phyloP scores from a whole-genome alignment of 2,888 invertebrate genomes.

The Catocala fraxini region DNA sequence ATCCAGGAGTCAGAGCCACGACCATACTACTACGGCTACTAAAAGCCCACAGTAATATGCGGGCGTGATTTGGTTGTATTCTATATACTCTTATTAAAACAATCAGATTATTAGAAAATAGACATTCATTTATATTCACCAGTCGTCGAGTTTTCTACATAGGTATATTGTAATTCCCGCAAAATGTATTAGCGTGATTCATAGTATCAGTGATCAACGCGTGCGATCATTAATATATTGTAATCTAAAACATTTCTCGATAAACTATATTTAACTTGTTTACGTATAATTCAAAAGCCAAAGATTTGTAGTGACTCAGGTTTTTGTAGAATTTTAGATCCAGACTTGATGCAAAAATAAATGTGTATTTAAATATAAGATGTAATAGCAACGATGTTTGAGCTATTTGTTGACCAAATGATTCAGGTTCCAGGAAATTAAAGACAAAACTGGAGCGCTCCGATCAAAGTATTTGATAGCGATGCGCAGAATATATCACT shows the following conservation, averaged over 20 bases:
- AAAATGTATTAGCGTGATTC: conserved; percentile 6
- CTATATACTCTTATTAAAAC: too few species aligned
- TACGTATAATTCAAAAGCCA: conserved; percentile 25
- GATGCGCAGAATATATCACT: too few species aligned
- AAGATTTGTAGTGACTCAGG: conserved; percentile 30
- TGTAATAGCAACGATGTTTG: conserved; percentile 6
- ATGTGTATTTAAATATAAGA: conserved; percentile 17
- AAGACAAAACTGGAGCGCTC: not conserved
- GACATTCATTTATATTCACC: too few species aligned
- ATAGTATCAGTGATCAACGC: conserved; percentile 21
- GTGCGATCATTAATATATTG: conserved; percentile 28
- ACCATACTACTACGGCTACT: too few species aligned
- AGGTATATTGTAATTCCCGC: too few species aligned
- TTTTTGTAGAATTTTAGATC: conserved; percentile 29
- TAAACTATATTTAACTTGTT: conserved; percentile 35
- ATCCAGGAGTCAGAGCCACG: too few species aligned
- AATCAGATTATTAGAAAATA: too few species aligned
- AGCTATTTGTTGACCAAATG: conserved; percentile 13
- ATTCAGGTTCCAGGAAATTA: conserved; percentile 8
- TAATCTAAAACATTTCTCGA: conserved; percentile 27
- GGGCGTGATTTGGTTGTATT: too few species aligned
- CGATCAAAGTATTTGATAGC: not conserved
- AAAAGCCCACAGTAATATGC: too few species aligned
- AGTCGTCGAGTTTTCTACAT: too few species aligned
- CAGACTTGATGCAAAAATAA: conserved; percentile 32